Conservation (phyloP, 2,113 vertebrate genomes). For the Aramus guarauna region DNA sequence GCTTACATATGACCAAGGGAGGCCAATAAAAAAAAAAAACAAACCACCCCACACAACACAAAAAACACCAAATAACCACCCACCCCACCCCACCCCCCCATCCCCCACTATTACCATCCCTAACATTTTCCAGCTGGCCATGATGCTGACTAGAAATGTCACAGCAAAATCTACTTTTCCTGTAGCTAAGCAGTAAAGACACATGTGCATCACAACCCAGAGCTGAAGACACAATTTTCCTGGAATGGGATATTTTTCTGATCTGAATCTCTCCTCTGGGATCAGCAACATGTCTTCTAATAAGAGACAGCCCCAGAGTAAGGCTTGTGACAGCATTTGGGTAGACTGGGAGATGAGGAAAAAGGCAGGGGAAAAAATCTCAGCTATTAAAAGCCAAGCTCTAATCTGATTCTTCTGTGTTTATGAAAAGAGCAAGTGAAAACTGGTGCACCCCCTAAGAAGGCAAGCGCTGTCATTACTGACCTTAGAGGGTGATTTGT, state of each 20-base stretch:
- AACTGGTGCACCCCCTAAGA: not conserved
- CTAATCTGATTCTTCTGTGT: not conserved
- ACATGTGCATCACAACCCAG: not conserved
- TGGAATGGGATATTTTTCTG: not conserved
- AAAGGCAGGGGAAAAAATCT: not conserved
- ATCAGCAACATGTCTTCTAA: not conserved
- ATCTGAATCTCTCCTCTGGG: not conserved
- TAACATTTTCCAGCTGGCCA: not conserved
- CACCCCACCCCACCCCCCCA: no score
- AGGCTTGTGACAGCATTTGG: not conserved
- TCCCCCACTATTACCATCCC: not conserved
- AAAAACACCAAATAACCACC: no score
- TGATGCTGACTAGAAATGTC: not conserved
- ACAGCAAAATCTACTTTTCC: constrained; percentile 2
- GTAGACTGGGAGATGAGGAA: not conserved
- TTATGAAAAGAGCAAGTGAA: not conserved
- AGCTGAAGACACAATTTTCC: not conserved
- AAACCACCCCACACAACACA: no score
- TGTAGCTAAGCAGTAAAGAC: not conserved
- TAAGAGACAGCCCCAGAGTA: not conserved
- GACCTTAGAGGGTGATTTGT: not conserved
- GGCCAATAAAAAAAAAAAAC: not conserved
- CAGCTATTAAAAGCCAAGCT: not conserved
- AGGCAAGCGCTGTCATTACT: not conserved
- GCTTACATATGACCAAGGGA: not conserved